Percentiles rank a stretch among this genome's conserved stretches.
phyloP scores from a whole-genome alignment of 2,113 vertebrate species.

The Macquaria australasica region DNA sequence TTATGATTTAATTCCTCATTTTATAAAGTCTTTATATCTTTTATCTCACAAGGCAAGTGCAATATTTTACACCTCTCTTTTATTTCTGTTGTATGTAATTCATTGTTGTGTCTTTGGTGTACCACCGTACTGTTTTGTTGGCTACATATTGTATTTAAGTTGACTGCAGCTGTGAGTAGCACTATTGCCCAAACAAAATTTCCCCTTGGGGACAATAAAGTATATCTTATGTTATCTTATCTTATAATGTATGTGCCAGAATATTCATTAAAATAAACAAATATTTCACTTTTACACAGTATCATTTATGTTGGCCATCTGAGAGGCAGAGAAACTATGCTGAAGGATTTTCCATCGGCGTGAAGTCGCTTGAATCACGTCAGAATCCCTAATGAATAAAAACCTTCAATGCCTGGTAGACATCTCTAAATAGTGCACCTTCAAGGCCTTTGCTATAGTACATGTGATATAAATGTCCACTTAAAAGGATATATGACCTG shows the following conservation, averaged over 20 bases:
- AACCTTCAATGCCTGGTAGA: slow-evolving; percentile 25
- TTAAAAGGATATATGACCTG: slow-evolving; percentile 62
- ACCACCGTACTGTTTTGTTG: too few relatives aligned
- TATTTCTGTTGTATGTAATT: too few relatives aligned
- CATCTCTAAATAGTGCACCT: slow-evolving; percentile 45
- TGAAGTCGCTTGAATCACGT: slow-evolving; percentile 2
- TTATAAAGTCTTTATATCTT: too few relatives aligned
- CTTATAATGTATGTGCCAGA: neutral
- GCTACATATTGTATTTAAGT: too few relatives aligned
- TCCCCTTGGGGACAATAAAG: too few relatives aligned
- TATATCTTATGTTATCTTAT: too few relatives aligned
- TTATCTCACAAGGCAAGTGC: too few relatives aligned
- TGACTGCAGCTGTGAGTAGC: too few relatives aligned
- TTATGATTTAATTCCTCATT: too few relatives aligned
- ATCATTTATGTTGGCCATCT: neutral
- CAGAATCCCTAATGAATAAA: slow-evolving; percentile 38
- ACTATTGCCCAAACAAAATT: too few relatives aligned
- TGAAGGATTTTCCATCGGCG: neutral
- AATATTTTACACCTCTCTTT: too few relatives aligned
- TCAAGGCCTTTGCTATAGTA: slow-evolving; percentile 56
- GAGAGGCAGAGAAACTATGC: neutral
- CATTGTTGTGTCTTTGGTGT: too few relatives aligned
- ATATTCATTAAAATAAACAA: neutral
- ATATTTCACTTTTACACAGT: neutral
- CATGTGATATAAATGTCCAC: slow-evolving; percentile 64